Percentiles rank a stretch among this genome's conserved stretches.
These are phyloP conservation scores for Criorhina ranunculi DNA, from an alignment of 2,888 invertebrate species.

Conservation along the genomic window DNA sequence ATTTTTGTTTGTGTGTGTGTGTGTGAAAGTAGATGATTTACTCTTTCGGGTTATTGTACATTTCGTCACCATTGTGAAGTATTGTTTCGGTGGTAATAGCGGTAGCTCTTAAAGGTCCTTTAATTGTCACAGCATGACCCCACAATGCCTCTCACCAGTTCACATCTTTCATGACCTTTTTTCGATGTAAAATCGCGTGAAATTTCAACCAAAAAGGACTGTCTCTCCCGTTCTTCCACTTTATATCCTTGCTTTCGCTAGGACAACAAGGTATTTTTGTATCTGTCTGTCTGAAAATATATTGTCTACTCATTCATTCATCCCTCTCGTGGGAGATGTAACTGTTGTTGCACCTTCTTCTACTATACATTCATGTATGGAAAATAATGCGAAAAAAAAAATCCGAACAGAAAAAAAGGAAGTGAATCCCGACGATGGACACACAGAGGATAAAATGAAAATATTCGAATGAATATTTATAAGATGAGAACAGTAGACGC, in stretches of 20 bases:
- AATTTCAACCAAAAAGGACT: slow-evolving; percentile 14
- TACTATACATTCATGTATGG: slow-evolving; percentile 66
- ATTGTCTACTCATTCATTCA: slow-evolving; percentile 61
- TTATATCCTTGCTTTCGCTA: background rate
- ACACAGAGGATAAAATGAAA: slow-evolving; percentile 61
- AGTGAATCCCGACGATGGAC: slow-evolving; percentile 56
- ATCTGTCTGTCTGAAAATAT: slow-evolving; percentile 34
- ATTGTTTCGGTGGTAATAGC: slow-evolving; percentile 24
- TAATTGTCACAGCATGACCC: slow-evolving; percentile 11
- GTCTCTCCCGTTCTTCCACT: background rate
- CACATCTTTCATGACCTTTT: slow-evolving; percentile 23
- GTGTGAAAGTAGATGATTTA: slow-evolving; percentile 25
- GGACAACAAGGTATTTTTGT: slow-evolving; percentile 5
- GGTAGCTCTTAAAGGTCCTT: slow-evolving; percentile 17
- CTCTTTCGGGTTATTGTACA: slow-evolving; percentile 48
- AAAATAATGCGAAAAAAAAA: slow-evolving; percentile 59
- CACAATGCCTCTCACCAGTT: background rate
- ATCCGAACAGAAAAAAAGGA: slow-evolving; percentile 1
- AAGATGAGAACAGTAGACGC: slow-evolving; percentile 69
- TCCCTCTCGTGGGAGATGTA: slow-evolving; percentile 64
- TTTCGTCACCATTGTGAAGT: slow-evolving; percentile 39
- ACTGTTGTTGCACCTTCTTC: slow-evolving; percentile 58
- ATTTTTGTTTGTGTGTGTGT: background rate
- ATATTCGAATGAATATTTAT: slow-evolving; percentile 75
- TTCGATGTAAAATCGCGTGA: slow-evolving; percentile 16